These are phyloP conservation scores for Protula sp. DNA, from an alignment of 2,888 invertebrate species.

Conservation along the genomic window DNA sequence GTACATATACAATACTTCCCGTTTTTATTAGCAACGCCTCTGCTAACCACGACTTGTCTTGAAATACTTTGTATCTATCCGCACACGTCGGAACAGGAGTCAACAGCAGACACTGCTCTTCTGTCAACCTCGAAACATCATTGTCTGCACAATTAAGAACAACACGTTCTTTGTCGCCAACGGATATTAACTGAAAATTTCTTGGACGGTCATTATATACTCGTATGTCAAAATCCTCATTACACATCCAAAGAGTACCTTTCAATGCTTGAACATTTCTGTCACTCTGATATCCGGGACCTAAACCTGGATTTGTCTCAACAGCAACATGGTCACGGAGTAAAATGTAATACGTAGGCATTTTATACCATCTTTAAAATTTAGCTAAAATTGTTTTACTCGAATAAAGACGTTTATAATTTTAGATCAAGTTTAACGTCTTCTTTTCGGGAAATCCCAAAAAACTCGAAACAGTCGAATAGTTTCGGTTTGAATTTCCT, in stretches of 20 bases:
- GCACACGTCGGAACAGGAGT: conserved; percentile 14
- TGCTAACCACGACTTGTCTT: conserved; percentile 7
- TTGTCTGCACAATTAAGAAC: conserved; percentile 6
- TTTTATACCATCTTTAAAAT: too few species aligned
- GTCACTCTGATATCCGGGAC: too few species aligned
- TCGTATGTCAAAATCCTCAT: background rate
- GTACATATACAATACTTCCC: conserved; percentile 9
- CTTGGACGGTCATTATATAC: background rate
- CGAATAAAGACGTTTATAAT: too few species aligned
- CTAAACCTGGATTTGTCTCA: too few species aligned
- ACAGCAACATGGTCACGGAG: too few species aligned
- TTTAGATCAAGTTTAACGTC: too few species aligned
- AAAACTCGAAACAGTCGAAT: too few species aligned
- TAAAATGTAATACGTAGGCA: too few species aligned
- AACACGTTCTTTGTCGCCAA: conserved; percentile 11
- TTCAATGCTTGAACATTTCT: conserved; percentile 9
- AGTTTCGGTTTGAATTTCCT: too few species aligned
- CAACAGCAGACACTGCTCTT: conserved; percentile 12
- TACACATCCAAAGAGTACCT: conserved; percentile 16
- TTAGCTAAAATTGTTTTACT: too few species aligned
- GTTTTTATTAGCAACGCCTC: conserved; percentile 9
- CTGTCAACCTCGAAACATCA: conserved; percentile 11
- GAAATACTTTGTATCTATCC: conserved; percentile 16
- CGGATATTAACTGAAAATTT: conserved; percentile 7
- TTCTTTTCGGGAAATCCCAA: too few species aligned